Conservation (phyloP, 2,113 vertebrate species). For the Rostratula benghalensis region DNA sequence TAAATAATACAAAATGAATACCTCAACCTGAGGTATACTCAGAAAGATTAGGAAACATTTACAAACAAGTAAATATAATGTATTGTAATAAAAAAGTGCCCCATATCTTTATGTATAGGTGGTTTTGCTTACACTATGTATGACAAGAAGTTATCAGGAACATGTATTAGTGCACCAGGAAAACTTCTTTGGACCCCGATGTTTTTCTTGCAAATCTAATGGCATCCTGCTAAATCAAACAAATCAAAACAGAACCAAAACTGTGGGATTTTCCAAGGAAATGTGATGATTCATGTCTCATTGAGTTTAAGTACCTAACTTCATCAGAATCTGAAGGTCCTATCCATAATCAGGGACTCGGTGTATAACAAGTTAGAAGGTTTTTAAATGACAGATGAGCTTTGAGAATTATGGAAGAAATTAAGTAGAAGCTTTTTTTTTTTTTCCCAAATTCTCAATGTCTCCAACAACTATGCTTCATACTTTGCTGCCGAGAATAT, state of each 20-base stretch:
- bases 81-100: neutral
- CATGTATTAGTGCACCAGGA: neutral
- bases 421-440: neutral
- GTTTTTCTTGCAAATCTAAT: neutral
- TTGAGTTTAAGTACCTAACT: slow-evolving; percentile 19
- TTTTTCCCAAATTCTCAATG: neutral
- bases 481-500: slow-evolving; percentile 41
- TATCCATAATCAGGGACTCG: neutral
- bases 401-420: slow-evolving; percentile 12
- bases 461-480: neutral
- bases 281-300: neutral
- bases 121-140: neutral
- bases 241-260: slow-evolving; percentile 34
- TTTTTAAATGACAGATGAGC: slow-evolving; percentile 38
- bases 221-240: slow-evolving; percentile 29
- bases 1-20: neutral
- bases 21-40: neutral
- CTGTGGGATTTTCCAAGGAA: slow-evolving; percentile 1
- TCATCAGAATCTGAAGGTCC: slow-evolving; percentile 9
- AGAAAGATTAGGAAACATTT: neutral
- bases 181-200: neutral
- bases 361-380: neutral
- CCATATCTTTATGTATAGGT: neutral
- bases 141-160: neutral
- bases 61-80: neutral